Percentiles rank a stretch among this genome's conserved stretches.
Evolutionary conservation across 2,113 vertebrate genomes (phyloP).

Genomic region (Platysteira castanea): DNA sequence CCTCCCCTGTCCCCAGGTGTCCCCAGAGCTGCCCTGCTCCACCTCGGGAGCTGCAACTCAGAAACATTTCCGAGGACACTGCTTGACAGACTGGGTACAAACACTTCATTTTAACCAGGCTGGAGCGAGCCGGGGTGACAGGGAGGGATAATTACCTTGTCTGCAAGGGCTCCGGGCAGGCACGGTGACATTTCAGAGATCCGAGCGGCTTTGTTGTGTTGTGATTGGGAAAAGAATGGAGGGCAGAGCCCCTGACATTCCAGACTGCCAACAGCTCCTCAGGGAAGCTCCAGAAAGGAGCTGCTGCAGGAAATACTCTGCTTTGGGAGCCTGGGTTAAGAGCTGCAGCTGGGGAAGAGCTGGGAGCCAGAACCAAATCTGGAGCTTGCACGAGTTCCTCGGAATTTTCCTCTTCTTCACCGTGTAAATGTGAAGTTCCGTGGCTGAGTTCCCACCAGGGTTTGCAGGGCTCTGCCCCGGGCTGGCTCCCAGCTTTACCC

Average conservation of each 20-base stretch:
- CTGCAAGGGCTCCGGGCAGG: background rate
- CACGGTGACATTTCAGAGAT: slow-evolving; percentile 34
- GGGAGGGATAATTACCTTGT: slow-evolving; percentile 19
- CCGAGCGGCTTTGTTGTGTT: background rate
- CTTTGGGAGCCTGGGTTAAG: rapidly evolving
- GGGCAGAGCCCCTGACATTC: slow-evolving; percentile 8
- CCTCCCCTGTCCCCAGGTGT: background rate
- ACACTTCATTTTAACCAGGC: background rate
- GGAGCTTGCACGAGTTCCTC: background rate
- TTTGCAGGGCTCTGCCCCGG: rapidly evolving
- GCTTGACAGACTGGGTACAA: background rate
- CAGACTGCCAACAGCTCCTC: background rate
- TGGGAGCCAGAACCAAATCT: background rate
- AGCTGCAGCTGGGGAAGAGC: rapidly evolving
- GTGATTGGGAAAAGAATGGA: slow-evolving; percentile 29
- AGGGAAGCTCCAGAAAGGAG: background rate
- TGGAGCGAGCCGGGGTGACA: background rate
- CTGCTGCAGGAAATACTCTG: background rate
- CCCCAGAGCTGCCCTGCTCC: background rate
- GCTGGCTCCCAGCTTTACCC: rapidly evolving
- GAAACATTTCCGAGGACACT: background rate
- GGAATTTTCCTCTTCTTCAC: rapidly evolving
- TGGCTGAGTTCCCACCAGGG: rapidly evolving
- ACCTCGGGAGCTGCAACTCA: background rate
- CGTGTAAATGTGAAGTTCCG: rapidly evolving